Evolutionary conservation across 2,888 invertebrate species (phyloP), one percentile per base, ranked within the genome.

Genomic region (Acanthosepion lycidas): DNA sequence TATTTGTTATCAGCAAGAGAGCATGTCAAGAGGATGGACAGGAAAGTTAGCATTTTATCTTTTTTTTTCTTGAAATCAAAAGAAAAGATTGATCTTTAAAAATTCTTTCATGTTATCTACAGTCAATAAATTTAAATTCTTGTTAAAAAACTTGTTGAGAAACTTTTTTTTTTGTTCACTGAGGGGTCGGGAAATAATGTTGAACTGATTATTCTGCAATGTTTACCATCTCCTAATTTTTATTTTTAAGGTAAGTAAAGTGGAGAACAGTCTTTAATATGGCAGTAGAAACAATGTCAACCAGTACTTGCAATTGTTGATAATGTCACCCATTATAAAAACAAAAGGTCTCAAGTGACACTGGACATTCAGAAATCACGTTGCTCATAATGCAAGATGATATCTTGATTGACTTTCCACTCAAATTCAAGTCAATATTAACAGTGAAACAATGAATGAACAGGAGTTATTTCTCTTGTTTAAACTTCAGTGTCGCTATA

Each of bases 31-130:
- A 78, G 33, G 33, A n/a, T 78, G 33, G n/a, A 8, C n/a, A 33
- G 78, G 78, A 78, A 78, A 78, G 59, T 23, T 59, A 59, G 78
- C n/a, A 78, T 78, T 33, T 78, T 78, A 28, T 64, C 64, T 12
- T n/a, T 15, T n/a, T 78, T 78, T 78, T 78, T 78, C n/a, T 78
- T 18, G 9, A 33, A 78, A 78, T 78, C 78, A 78, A n/a, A 78
- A 78, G 78, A 78, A 78, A 78, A n/a, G n/a, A 78, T n/a, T 78
- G 78, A 78, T 78, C 78, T n/a, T 78, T 15, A 78, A 78, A 78
- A 12, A 78, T n/a, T n/a, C 12, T 18, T n/a, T 1, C n/a, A 78
- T 78, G 9, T 12, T 18, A 15, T n/a, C 9, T 20, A 42, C 42
- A 42, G 42, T 42, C 42, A 42, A 42, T 42, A 42, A 42, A 42